Evolutionary conservation across 2,113 vertebrate genomes (phyloP).

Genomic region (Poeciliopsis occidentalis): DNA sequence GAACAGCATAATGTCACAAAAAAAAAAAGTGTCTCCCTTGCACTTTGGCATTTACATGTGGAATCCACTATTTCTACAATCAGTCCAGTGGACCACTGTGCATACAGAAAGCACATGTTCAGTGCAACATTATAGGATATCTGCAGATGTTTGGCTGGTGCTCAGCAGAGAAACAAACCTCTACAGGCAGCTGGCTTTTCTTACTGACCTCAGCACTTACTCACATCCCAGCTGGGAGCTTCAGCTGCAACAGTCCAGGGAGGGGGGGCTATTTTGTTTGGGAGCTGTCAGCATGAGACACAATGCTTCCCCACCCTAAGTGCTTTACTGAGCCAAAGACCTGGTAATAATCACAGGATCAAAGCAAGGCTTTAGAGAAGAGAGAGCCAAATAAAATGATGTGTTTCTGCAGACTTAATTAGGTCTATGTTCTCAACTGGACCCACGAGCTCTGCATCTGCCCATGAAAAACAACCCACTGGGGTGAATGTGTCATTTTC

Average conservation of each 20-base stretch:
- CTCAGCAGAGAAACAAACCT: constrained; percentile 54
- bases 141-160: constrained; percentile 64
- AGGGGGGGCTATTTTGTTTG: constrained; percentile 64
- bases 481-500: constrained; percentile 24
- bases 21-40: not conserved
- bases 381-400: constrained; percentile 65
- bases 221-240: constrained; percentile 72
- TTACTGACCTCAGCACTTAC: constrained; percentile 74
- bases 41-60: constrained; percentile 20
- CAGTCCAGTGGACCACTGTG: constrained; percentile 7
- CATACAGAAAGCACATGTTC: constrained; percentile 30
- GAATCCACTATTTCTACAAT: constrained; percentile 19
- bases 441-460: constrained; percentile 67
- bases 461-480: constrained; percentile 53
- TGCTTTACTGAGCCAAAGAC: constrained; percentile 58
- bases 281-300: constrained; percentile 70
- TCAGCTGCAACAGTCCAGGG: constrained; percentile 67
- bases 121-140: constrained; percentile 35
- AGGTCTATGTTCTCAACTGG: constrained; percentile 51
- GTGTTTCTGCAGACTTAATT: constrained; percentile 72
- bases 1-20: constrained; percentile 21
- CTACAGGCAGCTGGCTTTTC: constrained; percentile 67
- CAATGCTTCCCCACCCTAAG: constrained; percentile 60
- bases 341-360: constrained; percentile 76
- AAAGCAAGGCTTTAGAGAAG: constrained; percentile 57